Conservation (phyloP, 2,113 vertebrate genomes). For the Suricata suricatta region DNA sequence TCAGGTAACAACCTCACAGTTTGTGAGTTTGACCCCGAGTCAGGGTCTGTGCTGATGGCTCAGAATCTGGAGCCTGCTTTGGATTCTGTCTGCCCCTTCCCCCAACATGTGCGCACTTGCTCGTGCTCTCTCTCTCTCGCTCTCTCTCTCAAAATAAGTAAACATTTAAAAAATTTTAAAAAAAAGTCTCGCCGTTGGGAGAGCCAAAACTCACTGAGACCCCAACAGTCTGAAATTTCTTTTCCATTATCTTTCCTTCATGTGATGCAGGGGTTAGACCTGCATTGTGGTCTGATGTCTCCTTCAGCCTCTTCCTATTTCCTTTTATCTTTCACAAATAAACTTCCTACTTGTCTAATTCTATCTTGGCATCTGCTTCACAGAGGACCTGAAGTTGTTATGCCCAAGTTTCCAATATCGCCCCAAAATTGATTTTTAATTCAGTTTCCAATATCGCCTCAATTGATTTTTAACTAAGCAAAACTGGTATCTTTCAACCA, state of each 20-base stretch:
- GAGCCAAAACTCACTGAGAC: neutral
- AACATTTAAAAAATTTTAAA: no score
- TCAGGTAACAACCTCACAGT: no score
- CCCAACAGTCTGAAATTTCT: neutral
- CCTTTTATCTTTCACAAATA: neutral
- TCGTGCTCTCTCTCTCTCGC: no score
- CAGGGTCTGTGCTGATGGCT: no score
- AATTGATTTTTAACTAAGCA: conserved; percentile 16
- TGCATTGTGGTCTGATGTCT: neutral
- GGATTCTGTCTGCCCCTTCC: no score
- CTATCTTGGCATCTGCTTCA: neutral
- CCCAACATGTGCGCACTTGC: no score
- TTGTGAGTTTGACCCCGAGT: no score
- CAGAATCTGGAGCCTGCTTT: no score
- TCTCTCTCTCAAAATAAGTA: no score
- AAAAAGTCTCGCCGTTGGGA: neutral
- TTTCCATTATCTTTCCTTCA: neutral
- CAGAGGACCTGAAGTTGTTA: neutral
- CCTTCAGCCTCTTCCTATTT: neutral
- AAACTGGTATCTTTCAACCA: neutral
- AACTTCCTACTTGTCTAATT: neutral
- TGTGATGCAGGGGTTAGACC: neutral
- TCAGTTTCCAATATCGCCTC: no score
- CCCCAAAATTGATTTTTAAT: no score
- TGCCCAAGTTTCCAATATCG: no score